Evolutionary conservation across 2,888 invertebrate species (phyloP).

Genomic region (Yponomeuta plumbellus): DNA sequence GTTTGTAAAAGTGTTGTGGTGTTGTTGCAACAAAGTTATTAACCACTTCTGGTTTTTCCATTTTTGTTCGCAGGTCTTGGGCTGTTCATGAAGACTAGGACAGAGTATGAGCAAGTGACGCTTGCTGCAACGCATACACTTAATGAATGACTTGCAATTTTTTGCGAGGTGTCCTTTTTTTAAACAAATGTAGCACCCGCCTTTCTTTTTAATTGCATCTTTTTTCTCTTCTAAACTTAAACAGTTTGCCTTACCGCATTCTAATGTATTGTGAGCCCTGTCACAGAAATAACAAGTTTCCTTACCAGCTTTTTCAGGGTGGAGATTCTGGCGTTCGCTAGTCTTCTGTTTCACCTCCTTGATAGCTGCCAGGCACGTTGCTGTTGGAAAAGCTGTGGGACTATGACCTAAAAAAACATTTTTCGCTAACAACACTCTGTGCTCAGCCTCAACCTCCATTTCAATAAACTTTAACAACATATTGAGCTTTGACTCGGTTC

Average conservation of each 20-base stretch:
- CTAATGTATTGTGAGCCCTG: not conserved
- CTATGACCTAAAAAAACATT: not conserved
- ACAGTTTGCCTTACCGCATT: not conserved
- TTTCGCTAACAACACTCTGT: not conserved
- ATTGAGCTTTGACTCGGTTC: too few species aligned
- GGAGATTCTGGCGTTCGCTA: not conserved
- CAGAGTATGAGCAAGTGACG: too few species aligned
- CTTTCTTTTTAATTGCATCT: constrained; percentile 3
- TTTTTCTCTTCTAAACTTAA: not conserved
- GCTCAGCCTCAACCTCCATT: not conserved
- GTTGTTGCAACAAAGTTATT: not conserved
- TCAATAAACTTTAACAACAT: too few species aligned
- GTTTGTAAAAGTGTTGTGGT: constrained; percentile 1
- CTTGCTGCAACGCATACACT: too few species aligned
- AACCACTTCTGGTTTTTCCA: too few species aligned
- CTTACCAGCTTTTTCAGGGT: not conserved
- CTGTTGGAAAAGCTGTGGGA: not conserved
- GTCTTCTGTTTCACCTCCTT: not conserved
- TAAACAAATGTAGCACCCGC: too few species aligned
- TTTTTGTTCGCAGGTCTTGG: too few species aligned
- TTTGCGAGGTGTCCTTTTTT: too few species aligned
- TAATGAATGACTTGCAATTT: too few species aligned
- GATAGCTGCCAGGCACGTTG: not conserved
- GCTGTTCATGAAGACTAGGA: too few species aligned
- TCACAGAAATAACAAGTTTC: constrained; percentile 3